Evolutionary conservation across 2,888 invertebrate genomes (phyloP), one percentile per base, ranked within the genome.

Genomic region (Kryphioiulus occultus): DNA sequence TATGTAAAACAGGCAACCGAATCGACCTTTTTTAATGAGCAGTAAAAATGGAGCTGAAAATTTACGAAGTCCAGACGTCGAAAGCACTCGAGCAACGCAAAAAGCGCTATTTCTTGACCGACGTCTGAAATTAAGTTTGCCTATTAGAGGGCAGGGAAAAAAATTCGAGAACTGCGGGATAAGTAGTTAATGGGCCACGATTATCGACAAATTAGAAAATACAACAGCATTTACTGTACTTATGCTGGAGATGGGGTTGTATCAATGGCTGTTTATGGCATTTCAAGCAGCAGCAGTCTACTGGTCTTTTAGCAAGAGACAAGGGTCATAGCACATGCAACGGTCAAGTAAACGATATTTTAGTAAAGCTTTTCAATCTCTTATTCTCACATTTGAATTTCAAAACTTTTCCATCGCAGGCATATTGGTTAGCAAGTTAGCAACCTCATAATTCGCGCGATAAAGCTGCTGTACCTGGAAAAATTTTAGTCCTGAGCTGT

Each of bases 1-100:
- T 68, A 68, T 68, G 68, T 68, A 68, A 68, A 68, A 68, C 68
- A 68, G 68, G 68, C 68, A 68, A 68, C 68, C 68, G 68, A 68
- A 68, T 68, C 68, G 68, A 68, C 68, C 68, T 68, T 22, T 68
- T 68, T 68, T 22, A 68, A 22, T 5, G 9, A n/a, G 4, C 10
- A 26, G 22, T 68, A 68, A 68, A 68, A 68, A 68, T 68, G 22
- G 68, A n/a, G 9, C 22, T 22, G 68, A 68, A 68, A 68, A 68
- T n/a, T 68, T 26, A 9, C 9, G 10, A 22, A 68, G 22, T 68
- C 68, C 68, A 68, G 68, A 68, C 68, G n/a, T 9, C 4, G 68
- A 68, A 68, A 68, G n/a, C 68, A 68, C 68, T 68, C 22, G 68
- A 68, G 22, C 68, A 68, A 26, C 22, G 22, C n/a, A 22, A 26